A percentile compares a stretch with the other conserved stretches of the same genome.
Conservation (phyloP, 1,140 invertebrate species). For the Sarcophaga bullata region DNA sequence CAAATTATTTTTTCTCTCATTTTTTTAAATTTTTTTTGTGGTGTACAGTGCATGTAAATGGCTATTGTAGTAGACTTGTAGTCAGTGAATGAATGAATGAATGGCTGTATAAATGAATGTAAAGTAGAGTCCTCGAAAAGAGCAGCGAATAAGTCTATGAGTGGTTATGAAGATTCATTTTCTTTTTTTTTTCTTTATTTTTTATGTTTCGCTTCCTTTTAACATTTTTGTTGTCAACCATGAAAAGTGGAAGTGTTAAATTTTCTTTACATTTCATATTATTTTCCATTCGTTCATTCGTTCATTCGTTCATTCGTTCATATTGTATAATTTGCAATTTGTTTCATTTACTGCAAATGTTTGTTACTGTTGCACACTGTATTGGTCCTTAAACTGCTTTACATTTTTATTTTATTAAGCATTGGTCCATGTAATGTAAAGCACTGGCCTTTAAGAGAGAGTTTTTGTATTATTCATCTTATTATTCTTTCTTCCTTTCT, state of each 20-base stretch:
- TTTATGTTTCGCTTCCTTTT: background rate
- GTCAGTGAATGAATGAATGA: too few relatives aligned
- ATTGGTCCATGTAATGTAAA: background rate
- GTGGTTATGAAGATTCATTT: too few relatives aligned
- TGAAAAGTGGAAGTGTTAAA: constrained; percentile 37
- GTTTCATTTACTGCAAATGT: constrained; percentile 12
- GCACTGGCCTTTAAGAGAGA: too few relatives aligned
- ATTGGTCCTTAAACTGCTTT: background rate
- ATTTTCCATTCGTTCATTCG: background rate
- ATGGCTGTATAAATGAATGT: too few relatives aligned
- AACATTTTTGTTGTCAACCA: constrained; percentile 11
- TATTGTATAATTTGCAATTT: background rate
- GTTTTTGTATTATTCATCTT: background rate
- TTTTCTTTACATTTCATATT: constrained; percentile 10
- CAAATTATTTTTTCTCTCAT: too few relatives aligned
- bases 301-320: too few relatives aligned
- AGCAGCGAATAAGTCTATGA: too few relatives aligned
- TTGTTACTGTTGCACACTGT: background rate
- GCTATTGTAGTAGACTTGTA: too few relatives aligned
- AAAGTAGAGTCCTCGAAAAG: too few relatives aligned
- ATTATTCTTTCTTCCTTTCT: background rate
- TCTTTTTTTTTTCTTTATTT: too few relatives aligned
- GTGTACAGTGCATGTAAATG: too few relatives aligned
- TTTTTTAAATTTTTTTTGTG: too few relatives aligned
- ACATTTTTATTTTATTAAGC: background rate